Evolutionary conservation across 2,113 vertebrate species (phyloP).

Genomic region (Platichthys stellatus): DNA sequence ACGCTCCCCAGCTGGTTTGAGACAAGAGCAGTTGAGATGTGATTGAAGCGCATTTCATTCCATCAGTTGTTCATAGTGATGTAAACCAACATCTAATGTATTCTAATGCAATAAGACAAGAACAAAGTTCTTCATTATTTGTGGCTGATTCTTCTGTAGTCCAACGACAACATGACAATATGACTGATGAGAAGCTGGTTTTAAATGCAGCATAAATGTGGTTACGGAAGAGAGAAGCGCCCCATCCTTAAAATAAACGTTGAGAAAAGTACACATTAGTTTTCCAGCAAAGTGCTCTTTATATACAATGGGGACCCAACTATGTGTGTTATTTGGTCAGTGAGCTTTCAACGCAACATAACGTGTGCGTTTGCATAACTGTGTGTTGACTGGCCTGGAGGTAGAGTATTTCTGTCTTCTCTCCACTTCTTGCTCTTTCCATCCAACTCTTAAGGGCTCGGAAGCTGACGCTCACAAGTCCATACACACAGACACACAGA

Average conservation of each 20-base stretch:
- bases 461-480: slow-evolving; percentile 41
- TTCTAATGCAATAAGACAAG: not conserved
- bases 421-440: slow-evolving; percentile 62
- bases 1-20: slow-evolving; percentile 34
- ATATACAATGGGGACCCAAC: slow-evolving; percentile 7
- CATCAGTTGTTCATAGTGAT: not conserved
- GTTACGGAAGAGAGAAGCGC: slow-evolving; percentile 15
- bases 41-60: slow-evolving; percentile 33
- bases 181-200: slow-evolving; percentile 5
- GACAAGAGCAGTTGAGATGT: slow-evolving; percentile 28
- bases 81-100: not conserved
- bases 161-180: not conserved
- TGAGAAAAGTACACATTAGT: not conserved
- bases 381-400: slow-evolving; percentile 53
- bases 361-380: not conserved
- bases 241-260: slow-evolving; percentile 10
- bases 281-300: not conserved
- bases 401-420: slow-evolving; percentile 63
- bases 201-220: not conserved
- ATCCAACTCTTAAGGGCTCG: slow-evolving; percentile 51
- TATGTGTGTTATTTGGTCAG: slow-evolving; percentile 3
- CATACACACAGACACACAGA: slow-evolving; percentile 38
- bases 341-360: slow-evolving; percentile 30
- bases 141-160: too few species aligned
- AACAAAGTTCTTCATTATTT: too few species aligned